These are phyloP conservation scores for Himalopsyche phryganea DNA, from an alignment of 1,140 invertebrate genomes.

Conservation along the genomic window DNA sequence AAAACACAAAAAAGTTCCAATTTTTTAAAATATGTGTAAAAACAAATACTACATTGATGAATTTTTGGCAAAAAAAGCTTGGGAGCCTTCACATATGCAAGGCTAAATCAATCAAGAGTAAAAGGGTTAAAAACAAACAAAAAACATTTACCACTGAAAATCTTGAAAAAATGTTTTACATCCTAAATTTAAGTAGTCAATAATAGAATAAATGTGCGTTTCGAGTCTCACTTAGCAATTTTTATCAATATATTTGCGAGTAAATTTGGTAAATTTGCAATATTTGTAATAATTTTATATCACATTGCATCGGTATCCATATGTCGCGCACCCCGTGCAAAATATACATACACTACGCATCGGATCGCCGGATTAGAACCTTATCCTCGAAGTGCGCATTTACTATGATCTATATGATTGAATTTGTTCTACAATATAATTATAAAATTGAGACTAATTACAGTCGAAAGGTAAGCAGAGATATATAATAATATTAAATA, in stretches of 20 bases:
- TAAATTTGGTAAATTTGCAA: slow-evolving; percentile 9
- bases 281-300: neutral
- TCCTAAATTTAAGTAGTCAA: neutral
- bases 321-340: neutral
- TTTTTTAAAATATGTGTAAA: too few species aligned
- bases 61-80: too few species aligned
- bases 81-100: too few species aligned
- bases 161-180: neutral
- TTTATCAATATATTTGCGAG: slow-evolving; percentile 4
- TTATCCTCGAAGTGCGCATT: neutral
- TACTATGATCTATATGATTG: neutral
- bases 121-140: too few species aligned
- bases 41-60: too few species aligned
- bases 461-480: slow-evolving; percentile 11
- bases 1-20: too few species aligned
- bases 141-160: neutral
- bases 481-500: neutral
- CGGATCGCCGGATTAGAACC: too few species aligned
- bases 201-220: slow-evolving; percentile 10
- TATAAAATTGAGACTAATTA: slow-evolving; percentile 16
- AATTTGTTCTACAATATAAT: slow-evolving; percentile 2
- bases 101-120: too few species aligned
- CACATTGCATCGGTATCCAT: neutral
- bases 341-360: too few species aligned
- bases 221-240: slow-evolving; percentile 9